Percentiles rank a stretch among this genome's conserved stretches.
phyloP scores from a whole-genome alignment of 2,888 invertebrate genomes.

The Calliopum simillimum region DNA sequence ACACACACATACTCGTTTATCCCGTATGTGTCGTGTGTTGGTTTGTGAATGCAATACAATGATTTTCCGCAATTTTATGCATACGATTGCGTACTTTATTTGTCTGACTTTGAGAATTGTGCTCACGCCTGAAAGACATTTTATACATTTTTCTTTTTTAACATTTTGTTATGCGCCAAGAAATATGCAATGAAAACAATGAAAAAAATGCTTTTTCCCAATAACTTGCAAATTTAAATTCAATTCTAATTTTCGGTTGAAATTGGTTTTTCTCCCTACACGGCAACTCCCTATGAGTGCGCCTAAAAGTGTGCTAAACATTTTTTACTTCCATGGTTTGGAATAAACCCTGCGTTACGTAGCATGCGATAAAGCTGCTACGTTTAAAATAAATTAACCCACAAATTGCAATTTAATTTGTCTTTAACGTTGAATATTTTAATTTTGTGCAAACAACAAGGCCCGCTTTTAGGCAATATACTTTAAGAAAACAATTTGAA shows the following conservation, averaged over 20 bases:
- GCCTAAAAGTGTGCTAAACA: constrained; percentile 24
- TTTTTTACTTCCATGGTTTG: not conserved
- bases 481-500: not conserved
- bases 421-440: constrained; percentile 39
- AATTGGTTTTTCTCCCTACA: not conserved
- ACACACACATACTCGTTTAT: too few species aligned
- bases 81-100: constrained; percentile 31
- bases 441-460: constrained; percentile 4
- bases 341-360: too few species aligned
- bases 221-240: constrained; percentile 15
- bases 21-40: not conserved
- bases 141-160: not conserved
- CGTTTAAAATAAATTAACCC: constrained; percentile 46
- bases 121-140: not conserved
- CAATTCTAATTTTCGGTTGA: not conserved
- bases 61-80: constrained; percentile 25
- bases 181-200: constrained; percentile 16
- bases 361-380: too few species aligned
- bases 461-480: not conserved
- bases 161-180: not conserved
- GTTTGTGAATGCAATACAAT: constrained; percentile 25
- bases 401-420: constrained; percentile 51
- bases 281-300: not conserved
- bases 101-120: constrained; percentile 33
- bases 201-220: not conserved